Evolutionary conservation across 2,888 invertebrate species (phyloP).

Genomic region (Ashinkailepas kermadecensis): DNA sequence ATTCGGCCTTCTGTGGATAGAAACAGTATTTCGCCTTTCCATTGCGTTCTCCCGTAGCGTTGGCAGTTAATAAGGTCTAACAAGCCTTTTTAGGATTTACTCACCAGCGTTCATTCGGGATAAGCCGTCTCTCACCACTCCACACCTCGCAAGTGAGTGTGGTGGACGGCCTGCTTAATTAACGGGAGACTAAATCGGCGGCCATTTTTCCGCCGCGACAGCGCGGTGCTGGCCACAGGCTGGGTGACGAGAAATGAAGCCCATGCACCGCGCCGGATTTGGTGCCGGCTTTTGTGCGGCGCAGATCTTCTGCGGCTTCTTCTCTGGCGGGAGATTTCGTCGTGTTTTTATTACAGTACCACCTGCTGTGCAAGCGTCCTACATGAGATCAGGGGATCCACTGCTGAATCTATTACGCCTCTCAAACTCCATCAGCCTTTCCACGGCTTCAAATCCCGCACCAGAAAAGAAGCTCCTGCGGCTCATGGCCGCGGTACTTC

Average conservation of each 20-base stretch:
- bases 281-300: not conserved
- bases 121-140: too few species aligned
- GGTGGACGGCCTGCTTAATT: not conserved
- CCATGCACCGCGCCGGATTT: not conserved
- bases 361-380: not conserved
- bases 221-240: not conserved
- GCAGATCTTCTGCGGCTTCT: not conserved
- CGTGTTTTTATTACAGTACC: not conserved
- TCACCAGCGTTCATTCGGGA: too few species aligned
- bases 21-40: too few species aligned
- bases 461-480: not conserved
- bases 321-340: not conserved
- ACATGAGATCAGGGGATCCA: not conserved
- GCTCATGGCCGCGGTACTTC: too few species aligned
- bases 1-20: too few species aligned
- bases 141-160: too few species aligned
- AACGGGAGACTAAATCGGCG: not conserved
- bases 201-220: not conserved
- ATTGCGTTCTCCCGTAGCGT: too few species aligned
- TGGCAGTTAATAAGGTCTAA: too few species aligned
- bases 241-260: not conserved
- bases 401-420: not conserved
- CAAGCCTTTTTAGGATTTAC: too few species aligned
- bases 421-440: not conserved
- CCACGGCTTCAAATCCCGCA: not conserved